Base-by-base conservation (phyloP, 1,140 invertebrate species). In the Sycobia sp. region DNA sequence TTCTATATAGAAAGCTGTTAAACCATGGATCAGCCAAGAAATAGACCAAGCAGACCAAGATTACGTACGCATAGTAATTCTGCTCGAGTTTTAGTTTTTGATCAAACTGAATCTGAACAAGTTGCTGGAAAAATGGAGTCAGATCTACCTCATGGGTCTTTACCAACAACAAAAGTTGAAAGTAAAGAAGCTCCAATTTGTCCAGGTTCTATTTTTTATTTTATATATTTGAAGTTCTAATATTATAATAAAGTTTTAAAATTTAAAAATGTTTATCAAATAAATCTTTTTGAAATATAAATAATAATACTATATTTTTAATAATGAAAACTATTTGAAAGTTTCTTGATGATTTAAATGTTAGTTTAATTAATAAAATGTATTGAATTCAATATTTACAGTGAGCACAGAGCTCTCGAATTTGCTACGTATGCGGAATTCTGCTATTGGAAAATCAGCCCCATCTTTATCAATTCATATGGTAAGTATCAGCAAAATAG, bases 401-500 rank as follows among this genome's bases (percentile, higher is more conserved):
- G 77, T 74, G 41, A 77, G 78, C 55, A 72, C 76, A 70, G 83
- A 84, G 71, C 56, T 83, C 16, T 90, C 90, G 10, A 96, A 95
- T 80, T 82, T 97, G 64, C 83, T 95, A 66, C 88, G 92, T 62
- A 93, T 97, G 88, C 87, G 91, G 57, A 90, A 89, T 75, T 94
- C 93, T 16, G 85, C 89, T 22, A 86, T 97, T 65, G 95, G 95
- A 38, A 95, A 96, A 74, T 97, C 95, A 1, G 94, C 94, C 39
- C 95, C 95, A 54, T 92, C 92, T 59, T 82, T 94, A 32, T 93
- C 92, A 58, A 86, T 89, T 83, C 89, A 87, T 70, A 88, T 90
- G 88, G 92, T 94, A 80, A 87, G 86, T 84, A 65, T 34, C 36
- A 43, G 22, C 11, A 32, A 2, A 27, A 29, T 54, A 14, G 0